Evolutionary conservation across 2,888 invertebrate species (phyloP).

Genomic region (Sinodicranocentrus sp.): DNA sequence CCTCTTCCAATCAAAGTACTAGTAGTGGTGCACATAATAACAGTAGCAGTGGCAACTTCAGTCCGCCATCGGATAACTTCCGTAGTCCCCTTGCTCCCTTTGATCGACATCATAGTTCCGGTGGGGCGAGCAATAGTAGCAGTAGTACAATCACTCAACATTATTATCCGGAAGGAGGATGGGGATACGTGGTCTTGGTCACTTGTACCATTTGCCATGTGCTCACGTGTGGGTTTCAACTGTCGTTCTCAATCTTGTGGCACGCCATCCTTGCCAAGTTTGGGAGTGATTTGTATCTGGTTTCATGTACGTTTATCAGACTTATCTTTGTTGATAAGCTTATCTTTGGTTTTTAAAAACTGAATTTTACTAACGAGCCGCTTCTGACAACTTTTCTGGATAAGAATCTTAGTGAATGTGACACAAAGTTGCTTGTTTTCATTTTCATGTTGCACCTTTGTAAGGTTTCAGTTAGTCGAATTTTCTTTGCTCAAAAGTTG

Average conservation of each 20-base stretch:
- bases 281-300: slow-evolving; percentile 68
- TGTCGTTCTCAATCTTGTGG: slow-evolving; percentile 71
- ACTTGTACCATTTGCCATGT: slow-evolving; percentile 73
- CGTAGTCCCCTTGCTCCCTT: slow-evolving; percentile 63
- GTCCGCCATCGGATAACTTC: slow-evolving; percentile 59
- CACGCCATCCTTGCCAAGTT: slow-evolving; percentile 67
- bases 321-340: background rate
- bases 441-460: no score
- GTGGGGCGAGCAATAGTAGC: slow-evolving; percentile 55
- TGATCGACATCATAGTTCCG: slow-evolving; percentile 67
- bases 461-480: no score
- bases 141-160: slow-evolving; percentile 75
- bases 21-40: slow-evolving; percentile 28
- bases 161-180: slow-evolving; percentile 75
- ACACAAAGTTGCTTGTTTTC: no score
- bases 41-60: slow-evolving; percentile 46
- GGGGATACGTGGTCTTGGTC: slow-evolving; percentile 74
- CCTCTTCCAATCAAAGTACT: slow-evolving; percentile 17
- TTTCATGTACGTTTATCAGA: slow-evolving; percentile 69
- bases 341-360: slow-evolving; percentile 10
- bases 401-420: no score
- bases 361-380: slow-evolving; percentile 34
- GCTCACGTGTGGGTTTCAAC: slow-evolving; percentile 72
- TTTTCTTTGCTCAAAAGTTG: no score
- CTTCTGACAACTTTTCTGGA: no score